Evolutionary conservation across 2,797 vertebrate genomes (phyloP).

Genomic region (Tokudaia muenninki): DNA sequence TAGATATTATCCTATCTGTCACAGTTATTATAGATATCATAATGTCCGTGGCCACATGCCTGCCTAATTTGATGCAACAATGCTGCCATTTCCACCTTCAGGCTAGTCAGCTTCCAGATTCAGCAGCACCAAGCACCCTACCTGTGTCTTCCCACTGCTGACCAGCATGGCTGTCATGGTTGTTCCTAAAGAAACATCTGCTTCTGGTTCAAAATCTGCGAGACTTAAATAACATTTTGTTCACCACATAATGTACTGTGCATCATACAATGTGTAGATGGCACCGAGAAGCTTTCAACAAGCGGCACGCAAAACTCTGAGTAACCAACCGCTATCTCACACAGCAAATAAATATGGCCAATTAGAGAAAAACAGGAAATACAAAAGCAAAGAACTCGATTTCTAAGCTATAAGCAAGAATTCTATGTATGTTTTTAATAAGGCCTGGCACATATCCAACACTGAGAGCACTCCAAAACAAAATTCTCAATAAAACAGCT

Average conservation of each 20-base stretch:
- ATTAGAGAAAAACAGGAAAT: background rate
- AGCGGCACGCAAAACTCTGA: background rate
- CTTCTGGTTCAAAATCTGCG: background rate
- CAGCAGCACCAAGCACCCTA: background rate
- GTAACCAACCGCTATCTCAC: background rate
- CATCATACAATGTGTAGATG: background rate
- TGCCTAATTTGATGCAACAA: background rate
- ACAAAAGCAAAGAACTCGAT: background rate
- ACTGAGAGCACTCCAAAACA: background rate
- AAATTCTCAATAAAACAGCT: background rate
- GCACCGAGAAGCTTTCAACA: background rate
- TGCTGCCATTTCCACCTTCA: constrained; percentile 85
- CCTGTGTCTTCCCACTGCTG: background rate
- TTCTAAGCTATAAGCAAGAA: background rate
- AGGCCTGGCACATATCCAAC: background rate
- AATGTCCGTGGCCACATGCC: background rate
- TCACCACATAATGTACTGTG: no score
- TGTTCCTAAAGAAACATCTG: background rate
- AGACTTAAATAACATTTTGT: background rate
- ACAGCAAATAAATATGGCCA: background rate
- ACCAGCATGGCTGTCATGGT: no score
- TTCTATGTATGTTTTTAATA: background rate
- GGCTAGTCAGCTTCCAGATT: constrained; percentile 79
- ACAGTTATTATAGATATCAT: background rate
- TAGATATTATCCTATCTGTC: background rate